Evolutionary conservation across 2,797 vertebrate genomes (phyloP).

Genomic region (Coracias cyanogaster): DNA sequence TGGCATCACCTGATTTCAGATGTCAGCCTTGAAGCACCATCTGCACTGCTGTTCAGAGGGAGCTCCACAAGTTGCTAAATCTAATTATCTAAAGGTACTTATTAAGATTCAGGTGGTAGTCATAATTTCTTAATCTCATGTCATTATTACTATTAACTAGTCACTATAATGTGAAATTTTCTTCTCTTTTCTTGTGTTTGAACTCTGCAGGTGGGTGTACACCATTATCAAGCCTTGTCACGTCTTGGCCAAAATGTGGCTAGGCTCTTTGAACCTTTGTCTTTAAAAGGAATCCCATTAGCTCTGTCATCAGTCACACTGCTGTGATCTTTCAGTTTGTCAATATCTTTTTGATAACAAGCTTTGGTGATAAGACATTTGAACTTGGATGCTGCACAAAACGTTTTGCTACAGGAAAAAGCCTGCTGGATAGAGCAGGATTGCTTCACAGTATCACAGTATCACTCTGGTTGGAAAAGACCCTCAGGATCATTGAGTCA

Average conservation of each 20-base stretch:
- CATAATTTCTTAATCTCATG: neutral
- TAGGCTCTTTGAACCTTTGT: slow-evolving; percentile 15
- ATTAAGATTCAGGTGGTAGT: neutral
- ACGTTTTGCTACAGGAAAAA: neutral
- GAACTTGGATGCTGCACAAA: neutral
- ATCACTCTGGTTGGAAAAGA: no score
- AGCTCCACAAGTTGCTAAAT: neutral
- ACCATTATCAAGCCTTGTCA: neutral
- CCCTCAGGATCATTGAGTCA: no score
- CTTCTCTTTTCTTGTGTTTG: neutral
- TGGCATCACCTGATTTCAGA: neutral
- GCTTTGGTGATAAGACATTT: neutral
- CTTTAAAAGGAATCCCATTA: slow-evolving; percentile 24
- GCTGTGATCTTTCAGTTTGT: slow-evolving; percentile 25
- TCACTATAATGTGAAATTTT: neutral
- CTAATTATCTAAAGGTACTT: neutral
- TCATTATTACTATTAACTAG: neutral
- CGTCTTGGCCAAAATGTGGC: neutral
- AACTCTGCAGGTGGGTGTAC: fast-evolving
- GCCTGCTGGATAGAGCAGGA: neutral
- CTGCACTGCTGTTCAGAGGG: neutral
- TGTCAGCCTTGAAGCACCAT: neutral
- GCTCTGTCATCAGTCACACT: neutral
- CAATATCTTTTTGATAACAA: slow-evolving; percentile 44
- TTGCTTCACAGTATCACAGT: neutral